These are phyloP conservation scores for Pogonomyrmex barbatus DNA, from an alignment of 1,140 invertebrate genomes.

Conservation along the genomic window DNA sequence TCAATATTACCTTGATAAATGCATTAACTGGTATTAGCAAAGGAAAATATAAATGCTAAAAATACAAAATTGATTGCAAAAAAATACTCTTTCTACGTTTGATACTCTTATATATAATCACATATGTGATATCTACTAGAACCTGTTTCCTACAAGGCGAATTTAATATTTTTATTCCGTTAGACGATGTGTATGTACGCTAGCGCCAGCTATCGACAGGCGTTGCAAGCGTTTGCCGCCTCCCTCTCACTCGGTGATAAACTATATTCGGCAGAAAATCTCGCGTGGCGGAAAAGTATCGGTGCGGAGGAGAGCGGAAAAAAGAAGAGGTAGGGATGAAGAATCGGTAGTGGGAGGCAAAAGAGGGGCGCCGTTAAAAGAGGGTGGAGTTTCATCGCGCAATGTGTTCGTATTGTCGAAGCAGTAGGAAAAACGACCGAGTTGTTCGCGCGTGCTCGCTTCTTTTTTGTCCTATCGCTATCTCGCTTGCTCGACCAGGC, in stretches of 20 bases:
- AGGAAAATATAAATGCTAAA: background rate
- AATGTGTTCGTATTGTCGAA: conserved; percentile 62
- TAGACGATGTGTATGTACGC: conserved; percentile 16
- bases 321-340: conserved; percentile 21
- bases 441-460: conserved; percentile 68
- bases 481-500: conserved; percentile 65
- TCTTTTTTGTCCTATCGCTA: conserved; percentile 63
- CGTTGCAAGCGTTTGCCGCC: conserved; percentile 29
- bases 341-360: conserved; percentile 63
- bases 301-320: conserved; percentile 50
- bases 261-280: conserved; percentile 68
- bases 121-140: conserved; percentile 30
- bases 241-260: conserved; percentile 32
- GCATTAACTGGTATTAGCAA: background rate
- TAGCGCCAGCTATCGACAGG: conserved; percentile 53
- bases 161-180: conserved; percentile 8
- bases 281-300: conserved; percentile 56
- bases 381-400: conserved; percentile 72
- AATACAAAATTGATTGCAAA: background rate
- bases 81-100: background rate
- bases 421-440: conserved; percentile 77
- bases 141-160: conserved; percentile 27
- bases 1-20: background rate
- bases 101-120: background rate
- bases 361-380: conserved; percentile 57